Evolutionary conservation across 1,140 invertebrate species (phyloP).

Genomic region (Anastatus disparis): DNA sequence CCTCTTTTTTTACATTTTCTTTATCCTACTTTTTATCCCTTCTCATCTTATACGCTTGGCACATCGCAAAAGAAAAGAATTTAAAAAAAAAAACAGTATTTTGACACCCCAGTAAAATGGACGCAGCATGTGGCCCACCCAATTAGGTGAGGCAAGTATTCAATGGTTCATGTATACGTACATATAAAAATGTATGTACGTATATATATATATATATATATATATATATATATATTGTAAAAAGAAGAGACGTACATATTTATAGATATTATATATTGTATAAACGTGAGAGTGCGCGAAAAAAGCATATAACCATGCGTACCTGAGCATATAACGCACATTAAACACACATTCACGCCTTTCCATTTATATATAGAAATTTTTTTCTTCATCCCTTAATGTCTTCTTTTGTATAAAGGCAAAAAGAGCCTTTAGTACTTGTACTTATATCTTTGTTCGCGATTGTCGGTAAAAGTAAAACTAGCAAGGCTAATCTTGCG

Average conservation of each 20-base stretch:
- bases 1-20: no score
- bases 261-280: no score
- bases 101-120: constrained; percentile 66
- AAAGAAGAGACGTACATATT: no score
- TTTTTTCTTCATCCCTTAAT: background rate
- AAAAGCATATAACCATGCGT: no score
- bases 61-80: background rate
- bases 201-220: background rate
- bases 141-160: constrained; percentile 54
- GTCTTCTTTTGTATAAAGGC: no score
- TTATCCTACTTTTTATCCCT: no score
- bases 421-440: no score
- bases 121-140: constrained; percentile 62
- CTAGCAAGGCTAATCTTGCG: constrained; percentile 18
- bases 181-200: background rate
- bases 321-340: background rate
- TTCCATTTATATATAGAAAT: no score
- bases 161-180: constrained; percentile 15
- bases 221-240: no score
- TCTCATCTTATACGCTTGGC: background rate
- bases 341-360: constrained; percentile 10
- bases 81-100: constrained; percentile 58
- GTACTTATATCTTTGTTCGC: constrained; percentile 1
- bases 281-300: no score
- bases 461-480: constrained; percentile 1